Evolutionary conservation across 92 coral and sea anemone species (phyloP), one percentile per base, ranked within the genome.

Genomic region (Muricea muricata): DNA sequence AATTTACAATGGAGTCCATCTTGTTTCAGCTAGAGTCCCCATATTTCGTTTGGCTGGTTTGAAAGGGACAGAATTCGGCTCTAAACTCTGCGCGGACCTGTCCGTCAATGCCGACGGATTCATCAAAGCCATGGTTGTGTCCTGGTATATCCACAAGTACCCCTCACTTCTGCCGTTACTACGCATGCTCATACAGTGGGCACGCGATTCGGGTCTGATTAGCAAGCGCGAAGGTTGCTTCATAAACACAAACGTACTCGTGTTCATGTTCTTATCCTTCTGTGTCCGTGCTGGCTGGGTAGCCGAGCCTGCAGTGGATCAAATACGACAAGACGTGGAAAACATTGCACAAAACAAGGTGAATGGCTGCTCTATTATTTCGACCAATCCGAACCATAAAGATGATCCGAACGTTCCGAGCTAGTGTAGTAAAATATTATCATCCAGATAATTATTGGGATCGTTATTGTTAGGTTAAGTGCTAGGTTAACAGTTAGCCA

Each of bases 151-250:
- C 84, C 94, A 92, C 84, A 72, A 89, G 1, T 87, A 89, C 75
- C 99, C 98, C 45, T 83, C 54, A 39, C 93, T 96, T 8, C 75
- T 96, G 18, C 90, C 97, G 15, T 42, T 96, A 23, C 74, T 96
- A 33, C 97, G 98, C 76, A 80, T 92, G 34, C 80, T 96, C 73
- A 83, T 91, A 41, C 89, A 86, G 24, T 93, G 97, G 97, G 94
- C 94, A 54, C 92, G 91, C 78, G 89, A 78, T 45, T 91, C 96
- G 71, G 94, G 91, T 10, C 48, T 93, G 84, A 91, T 95, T n/a
- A 92, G 98, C 1, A 93, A 93, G 58, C 90, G 89, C 0, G 91
- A 82, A 17, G 90, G 91, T 25, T 78, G 68, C 47, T 86, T 91
- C 0, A 88, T 84, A 54, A 96, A 93, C 85, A 89, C 96, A 15